Evolutionary conservation across 2,113 vertebrate species (phyloP).

Genomic region (sheep (Ovis aries)): ARS-UI_Ramb_v3.0 NC_056080.1:981501-982000

Average conservation of each 20-base stretch:
- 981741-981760: neutral
- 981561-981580: fast-evolving
- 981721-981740: neutral
- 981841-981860: neutral
- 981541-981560: neutral
- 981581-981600: neutral
- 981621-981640: neutral
- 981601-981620: neutral
- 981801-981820: neutral
- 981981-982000: neutral
- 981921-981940: neutral
- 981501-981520: neutral
- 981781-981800: neutral
- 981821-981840: neutral
- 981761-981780: neutral
- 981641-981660: neutral
- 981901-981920: neutral
- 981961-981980: neutral
- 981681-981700: neutral
- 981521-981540: neutral
- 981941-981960: neutral
- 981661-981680: neutral
- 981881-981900: neutral
- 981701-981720: neutral
- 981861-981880: neutral